Base-by-base conservation (phyloP, 2,797 vertebrate species). In the Phaenicophaeus curvirostris region DNA sequence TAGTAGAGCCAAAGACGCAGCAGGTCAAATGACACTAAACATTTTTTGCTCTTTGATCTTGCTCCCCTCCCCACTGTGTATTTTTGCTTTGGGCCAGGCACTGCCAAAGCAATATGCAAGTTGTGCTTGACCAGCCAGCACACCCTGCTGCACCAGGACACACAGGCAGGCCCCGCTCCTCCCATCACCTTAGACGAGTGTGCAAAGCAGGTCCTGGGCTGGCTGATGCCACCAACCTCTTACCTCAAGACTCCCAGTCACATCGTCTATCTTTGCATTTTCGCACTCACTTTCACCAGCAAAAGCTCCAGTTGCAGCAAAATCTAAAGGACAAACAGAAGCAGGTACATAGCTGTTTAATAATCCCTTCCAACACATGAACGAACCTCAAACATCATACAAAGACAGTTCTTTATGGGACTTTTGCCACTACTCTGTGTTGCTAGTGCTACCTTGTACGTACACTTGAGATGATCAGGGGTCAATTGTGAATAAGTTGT, bases 101-200 rank as follows among this genome's bases (percentile, higher is more conserved):
- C 24, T 18, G 53, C 39, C 27, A 71, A 61, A 86, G 65, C 57
- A 8, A 6, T 1, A 1, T 1, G 4, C 0, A 1, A 44, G 15
- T 44, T 16, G 18, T 16, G 42, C 18, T 44, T 44, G 42, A 16
- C 42, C 42, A 44, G 18, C 42, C 59, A 8, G 67, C 0, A 0
- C 14, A 14, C 9, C 20, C 23, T 4, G 6, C n/a, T 21, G 33
- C 28, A 2, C 13, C 3, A 28, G 31, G 33, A 44, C 8, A 14
- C 0, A 2, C 0, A 0, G 31, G 2, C 13, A 46, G 30, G 31
- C 66, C 54, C 59, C 27, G 37, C 42, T 46, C 19, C 24, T 30
- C 28, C 37, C 51, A 6, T 18, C 55, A 8, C 15, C 46, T 16
- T 55, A 8, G 33, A 28, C 20, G 25, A 1, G 13, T 4, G 19